phyloP scores from a whole-genome alignment of 64 coral and sea anemone genomes.

The Stichodactyla helianthus region DNA sequence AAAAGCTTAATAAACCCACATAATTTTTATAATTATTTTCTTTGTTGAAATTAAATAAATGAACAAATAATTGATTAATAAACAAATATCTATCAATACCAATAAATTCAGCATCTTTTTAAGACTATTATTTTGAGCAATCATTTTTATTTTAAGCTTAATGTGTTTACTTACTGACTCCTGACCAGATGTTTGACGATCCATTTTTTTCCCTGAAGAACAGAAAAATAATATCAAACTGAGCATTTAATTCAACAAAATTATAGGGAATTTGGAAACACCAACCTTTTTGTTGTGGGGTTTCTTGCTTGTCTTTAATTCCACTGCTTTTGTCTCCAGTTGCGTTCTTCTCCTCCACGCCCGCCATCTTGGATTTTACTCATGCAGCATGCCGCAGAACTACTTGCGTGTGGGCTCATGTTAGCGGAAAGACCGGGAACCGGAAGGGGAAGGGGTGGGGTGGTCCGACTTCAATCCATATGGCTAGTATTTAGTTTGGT shows the following conservation, averaged over 20 bases:
- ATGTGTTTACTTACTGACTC: not conserved
- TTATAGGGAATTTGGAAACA: not conserved
- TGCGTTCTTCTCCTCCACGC: not conserved
- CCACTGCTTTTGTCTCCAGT: not conserved
- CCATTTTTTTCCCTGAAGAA: not conserved
- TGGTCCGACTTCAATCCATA: no score
- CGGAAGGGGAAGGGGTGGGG: no score
- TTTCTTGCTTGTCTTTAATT: not conserved
- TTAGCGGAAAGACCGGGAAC: not conserved
- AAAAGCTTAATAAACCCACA: not conserved
- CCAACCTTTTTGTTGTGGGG: not conserved
- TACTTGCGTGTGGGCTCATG: not conserved
- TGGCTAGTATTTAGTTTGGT: no score
- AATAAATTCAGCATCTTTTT: no score
- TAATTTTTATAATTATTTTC: not conserved
- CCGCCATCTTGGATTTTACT: slow-evolving; percentile 7
- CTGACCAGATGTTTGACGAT: not conserved
- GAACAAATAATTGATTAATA: not conserved
- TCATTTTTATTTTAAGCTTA: not conserved
- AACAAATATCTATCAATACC: no score
- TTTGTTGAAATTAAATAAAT: not conserved
- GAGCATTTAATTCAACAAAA: not conserved
- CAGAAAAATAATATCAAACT: not conserved
- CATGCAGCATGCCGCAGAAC: not conserved
- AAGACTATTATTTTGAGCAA: no score